Evolutionary conservation across 1,140 invertebrate genomes (phyloP).

Genomic region (Neodiprion pinetum): DNA sequence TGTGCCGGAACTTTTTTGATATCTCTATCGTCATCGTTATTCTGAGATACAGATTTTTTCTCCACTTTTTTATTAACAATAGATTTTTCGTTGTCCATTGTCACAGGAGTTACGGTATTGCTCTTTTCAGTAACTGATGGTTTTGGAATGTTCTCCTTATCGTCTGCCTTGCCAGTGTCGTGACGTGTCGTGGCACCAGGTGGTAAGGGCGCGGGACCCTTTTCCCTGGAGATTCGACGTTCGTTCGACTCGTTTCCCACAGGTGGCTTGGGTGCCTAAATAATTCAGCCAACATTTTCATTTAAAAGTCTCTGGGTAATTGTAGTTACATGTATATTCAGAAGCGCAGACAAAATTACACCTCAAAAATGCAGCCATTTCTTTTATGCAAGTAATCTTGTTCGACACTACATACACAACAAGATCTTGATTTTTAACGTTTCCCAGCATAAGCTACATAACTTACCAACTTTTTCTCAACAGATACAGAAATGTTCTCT

Average conservation of each 20-base stretch:
- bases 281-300: not conserved
- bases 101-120: constrained; percentile 32
- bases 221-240: constrained; percentile 59
- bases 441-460: not conserved
- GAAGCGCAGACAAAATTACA: too few relatives aligned
- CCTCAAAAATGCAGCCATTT: too few relatives aligned
- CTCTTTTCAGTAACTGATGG: constrained; percentile 29
- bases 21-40: not conserved
- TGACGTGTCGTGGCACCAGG: constrained; percentile 48
- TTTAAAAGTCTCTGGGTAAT: too few relatives aligned
- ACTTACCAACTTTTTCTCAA: constrained; percentile 64
- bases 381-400: too few relatives aligned
- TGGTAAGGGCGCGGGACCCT: constrained; percentile 64
- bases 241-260: constrained; percentile 46
- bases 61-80: constrained; percentile 26
- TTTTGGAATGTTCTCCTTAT: constrained; percentile 44
- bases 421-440: too few relatives aligned
- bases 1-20: not conserved
- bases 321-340: too few relatives aligned
- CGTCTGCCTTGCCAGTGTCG: constrained; percentile 49
- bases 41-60: constrained; percentile 22
- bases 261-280: constrained; percentile 59
- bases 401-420: too few relatives aligned
- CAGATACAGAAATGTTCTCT: constrained; percentile 53
- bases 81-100: constrained; percentile 24